Base-by-base conservation (phyloP, 2,797 vertebrate genomes). In the Pogoniulus pusillus region DNA sequence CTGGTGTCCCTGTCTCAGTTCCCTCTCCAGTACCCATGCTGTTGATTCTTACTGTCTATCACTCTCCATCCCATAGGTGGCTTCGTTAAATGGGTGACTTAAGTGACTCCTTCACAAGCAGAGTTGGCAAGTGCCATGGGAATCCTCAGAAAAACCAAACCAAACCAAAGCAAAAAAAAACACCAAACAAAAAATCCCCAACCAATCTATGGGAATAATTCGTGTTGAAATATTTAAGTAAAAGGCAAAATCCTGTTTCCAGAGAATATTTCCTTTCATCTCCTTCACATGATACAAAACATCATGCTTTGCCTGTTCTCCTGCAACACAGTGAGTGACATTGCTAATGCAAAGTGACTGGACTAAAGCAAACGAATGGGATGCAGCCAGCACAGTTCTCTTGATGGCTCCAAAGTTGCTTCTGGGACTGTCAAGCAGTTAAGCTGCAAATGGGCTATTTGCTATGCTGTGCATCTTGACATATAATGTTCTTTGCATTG, bases 291-390 rank as follows among this genome's bases (percentile, higher is more conserved):
- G 85, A 71, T 87, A 88, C 26, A 49, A 68, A 84, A 5, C 91
- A 74, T 85, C 72, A 27, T 43, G 65, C 24, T 81, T 53, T 86
- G 75, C 77, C 83, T 74, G 64, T 43, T 45, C 80, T 55, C 65
- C 69, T 88, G 51, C 63, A 85, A 19, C 22, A 4, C 24, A 9
- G 34, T 7, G 72, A 79, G 69, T 79, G 91, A 85, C 69, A 65
- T 35, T 6, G 27, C 30, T 88, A 82, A 94, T 63, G 32, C n/a
- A 74, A 85, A 80, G 77, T 89, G 93, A 88, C 89, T 68, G 78
- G 54, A 43, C 71, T 77, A 8, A 86, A 30, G 37, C 39, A 91
- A 88, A 63, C 57, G 55, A 9, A 43, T 6, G 55, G 65, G 78
- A 73, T 71, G 41, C 37, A 90, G 62, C n/a, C 13, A 1, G 30